Evolutionary conservation across 2,888 invertebrate genomes (phyloP).

Genomic region (Eristalis tenax): DNA sequence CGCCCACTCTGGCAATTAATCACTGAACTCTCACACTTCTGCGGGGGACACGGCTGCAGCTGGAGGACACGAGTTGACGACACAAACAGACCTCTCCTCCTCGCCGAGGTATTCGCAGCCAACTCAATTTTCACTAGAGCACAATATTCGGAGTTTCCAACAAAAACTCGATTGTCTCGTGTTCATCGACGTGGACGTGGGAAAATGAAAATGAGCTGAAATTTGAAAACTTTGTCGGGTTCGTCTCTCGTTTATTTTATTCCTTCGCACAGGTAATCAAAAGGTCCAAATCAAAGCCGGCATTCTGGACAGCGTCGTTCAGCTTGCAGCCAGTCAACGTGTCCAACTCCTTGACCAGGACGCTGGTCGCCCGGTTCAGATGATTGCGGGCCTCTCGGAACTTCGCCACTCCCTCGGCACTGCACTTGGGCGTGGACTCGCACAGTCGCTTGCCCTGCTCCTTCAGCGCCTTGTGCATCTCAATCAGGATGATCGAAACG

Average conservation of each 20-base stretch:
- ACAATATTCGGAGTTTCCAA: background rate
- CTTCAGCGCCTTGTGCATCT: constrained; percentile 84
- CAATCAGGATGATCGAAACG: constrained; percentile 89
- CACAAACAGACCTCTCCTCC: too few relatives aligned
- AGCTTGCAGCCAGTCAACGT: constrained; percentile 78
- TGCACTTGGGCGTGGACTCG: background rate
- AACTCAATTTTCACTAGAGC: background rate
- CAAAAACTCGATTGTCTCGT: background rate
- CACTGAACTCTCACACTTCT: too few relatives aligned
- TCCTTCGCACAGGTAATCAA: constrained; percentile 26
- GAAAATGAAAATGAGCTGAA: background rate
- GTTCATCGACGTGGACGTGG: background rate
- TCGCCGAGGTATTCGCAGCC: too few relatives aligned
- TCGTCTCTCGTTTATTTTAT: background rate
- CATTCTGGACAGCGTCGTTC: constrained; percentile 72
- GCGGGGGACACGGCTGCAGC: too few relatives aligned
- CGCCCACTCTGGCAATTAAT: too few relatives aligned
- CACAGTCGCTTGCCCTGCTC: constrained; percentile 81
- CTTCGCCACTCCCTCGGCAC: constrained; percentile 52
- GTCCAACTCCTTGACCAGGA: constrained; percentile 78
- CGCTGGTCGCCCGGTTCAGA: constrained; percentile 76
- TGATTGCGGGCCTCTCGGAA: constrained; percentile 74
- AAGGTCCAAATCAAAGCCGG: constrained; percentile 38
- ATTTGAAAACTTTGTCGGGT: background rate
- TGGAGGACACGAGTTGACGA: too few relatives aligned